Evolutionary conservation across 2,888 invertebrate genomes (phyloP), one percentile per base, ranked within the genome.

Genomic region (Pegoplata infirma): DNA sequence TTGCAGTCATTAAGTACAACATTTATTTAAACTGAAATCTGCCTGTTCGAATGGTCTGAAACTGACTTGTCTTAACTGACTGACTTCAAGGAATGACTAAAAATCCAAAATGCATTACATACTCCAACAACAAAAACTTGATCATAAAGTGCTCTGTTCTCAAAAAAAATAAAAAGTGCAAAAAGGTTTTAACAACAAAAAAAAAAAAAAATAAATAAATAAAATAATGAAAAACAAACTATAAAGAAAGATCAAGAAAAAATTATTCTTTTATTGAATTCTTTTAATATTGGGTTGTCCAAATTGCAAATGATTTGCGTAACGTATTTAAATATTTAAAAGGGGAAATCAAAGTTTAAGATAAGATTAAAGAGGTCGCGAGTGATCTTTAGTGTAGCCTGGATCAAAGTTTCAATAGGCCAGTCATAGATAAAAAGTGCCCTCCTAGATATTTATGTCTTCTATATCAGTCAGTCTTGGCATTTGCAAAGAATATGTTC

Each of bases 1-100:
- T 81, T 82, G 82, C 82, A 81, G 72, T 81, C 81, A 81, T 82
- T 82, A 81, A 80, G 81, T 82, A 79, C 82, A 78, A 79, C 79
- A 77, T 80, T 76, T 80, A 76, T 74, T 73, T 81, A 75, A 79
- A 79, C 71, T 75, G 67, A 79, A 75, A 79, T 79, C 79, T 75
- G 63, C 56, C 49, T 25, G 17, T 8, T 32, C 5, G 7, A 12
- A 8, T 40, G 58, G 40, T 17, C 44, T 66, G 44, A 66, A 36
- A n/a, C n/a, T n/a, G n/a, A n/a, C n/a, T n/a, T 79, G 61, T 71
- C 59, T 58, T 61, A 67, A 79, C 23, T 71, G 32, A 19, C 10
- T 53, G 44, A 23, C n/a, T 53, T 21, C 21, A 53, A 53, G 64
- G 63, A 59, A 74, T 74, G 61, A 68, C 36, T 68, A 56, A 56